Evolutionary conservation across 2,888 invertebrate genomes (phyloP), one percentile per base, ranked within the genome.

Genomic region (Hemaris fuciformis): DNA sequence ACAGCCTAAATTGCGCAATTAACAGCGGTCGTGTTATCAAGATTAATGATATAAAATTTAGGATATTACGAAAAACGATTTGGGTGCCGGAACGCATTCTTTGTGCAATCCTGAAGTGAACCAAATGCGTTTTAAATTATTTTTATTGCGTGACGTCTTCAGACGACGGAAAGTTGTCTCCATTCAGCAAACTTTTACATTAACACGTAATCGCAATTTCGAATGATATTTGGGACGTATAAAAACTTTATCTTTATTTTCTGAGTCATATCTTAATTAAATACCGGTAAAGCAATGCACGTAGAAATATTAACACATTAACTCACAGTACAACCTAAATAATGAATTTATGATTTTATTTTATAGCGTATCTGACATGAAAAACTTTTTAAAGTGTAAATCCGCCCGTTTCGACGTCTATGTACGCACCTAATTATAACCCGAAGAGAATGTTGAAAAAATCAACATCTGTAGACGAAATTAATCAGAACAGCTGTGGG

Each of bases 401-500:
- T 10, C 18, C 53, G 53, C 69, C 63, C 69, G 65, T 69, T 73
- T 74, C 74, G 68, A 74, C 75, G 67, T 72, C 65, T 66, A 72
- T 76, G 74, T 80, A 66, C 27, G 57, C 53, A 41, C 64, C 70
- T 77, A 83, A 81, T 81, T 80, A 82, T 81, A 84, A 79, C 70
- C 60, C 45, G 67, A 65, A 71, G 75, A 73, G 76, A 79, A 84
- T 71, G n/a, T 75, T 71, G 64, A n/a, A n/a, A n/a, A n/a, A 84
- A 82, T 81, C 73, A 77, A 76, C 73, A 81, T 82, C 72, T 71
- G 70, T 74, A 76, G 77, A 84, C 79, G 76, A 76, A 85, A 83
- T 83, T 84, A 84, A 85, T 86, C 77, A 75, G 66, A 73, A 73
- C 88, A 88, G 89, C 88, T 88, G 89, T 81, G 76, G 77, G 71